Base-by-base conservation (phyloP, 2,888 invertebrate species). In the Calameuta pallipes region DNA sequence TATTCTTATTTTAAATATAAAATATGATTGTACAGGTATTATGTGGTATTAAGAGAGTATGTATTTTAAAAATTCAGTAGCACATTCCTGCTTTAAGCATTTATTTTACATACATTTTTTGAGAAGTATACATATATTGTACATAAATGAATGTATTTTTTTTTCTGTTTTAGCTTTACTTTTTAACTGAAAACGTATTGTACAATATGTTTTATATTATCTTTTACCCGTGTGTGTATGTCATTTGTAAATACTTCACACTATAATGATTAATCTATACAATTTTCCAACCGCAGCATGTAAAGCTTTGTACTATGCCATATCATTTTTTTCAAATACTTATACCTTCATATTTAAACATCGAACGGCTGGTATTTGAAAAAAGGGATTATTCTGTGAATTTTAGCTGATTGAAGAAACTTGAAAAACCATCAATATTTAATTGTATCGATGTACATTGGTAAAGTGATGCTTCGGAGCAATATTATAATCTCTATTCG, bases 401-500 rank as follows among this genome's bases (percentile, higher is more conserved):
- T 11, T 71, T 30, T 30, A 71, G 30, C 31, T 34, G 34, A 71
- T 71, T 34, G 71, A 71, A 11, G 34, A 71, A 15, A 30, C 6
- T 34, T 34, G 30, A 71, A 23, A 35, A 71, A 71, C 9, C 56
- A 56, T 23, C 23, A 56, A 23, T 56, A 23, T 56, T 56, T 9
- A 56, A 56, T 56, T 23, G 9, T 56, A 56, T 23, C 56, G 9
- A 2, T 23, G 23, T 56, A 56, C 9, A 56, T 56, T 56, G 56
- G 56, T 23, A 56, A 56, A 56, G 31, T 75, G 35, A 33, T 15
- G n/a, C 37, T 12, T 68, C n/a, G 73, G 70, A 76, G 75, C 78
- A 75, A 78, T 76, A 75, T 35, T 73, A 30, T 69, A 9, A 36
- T 41, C 30, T 56, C 12, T 75, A 75, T 69, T 80, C 31, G 34